Evolutionary conservation across 2,888 invertebrate genomes (phyloP).

Genomic region (Pristionchus exspectatus): DNA sequence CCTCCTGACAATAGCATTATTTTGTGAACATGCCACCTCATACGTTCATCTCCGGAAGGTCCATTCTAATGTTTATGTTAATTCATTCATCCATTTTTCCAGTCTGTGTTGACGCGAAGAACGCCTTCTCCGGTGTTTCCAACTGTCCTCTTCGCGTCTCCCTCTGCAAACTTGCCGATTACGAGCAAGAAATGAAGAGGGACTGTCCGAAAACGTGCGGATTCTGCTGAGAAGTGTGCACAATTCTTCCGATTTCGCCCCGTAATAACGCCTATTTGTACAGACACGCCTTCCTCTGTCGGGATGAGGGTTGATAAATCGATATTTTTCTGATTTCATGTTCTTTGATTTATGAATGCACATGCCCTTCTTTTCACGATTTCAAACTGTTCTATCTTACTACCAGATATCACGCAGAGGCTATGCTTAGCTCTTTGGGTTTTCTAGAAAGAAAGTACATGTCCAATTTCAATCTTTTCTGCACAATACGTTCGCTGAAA

Average conservation of each 20-base stretch:
- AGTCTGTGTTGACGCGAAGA: slow-evolving; percentile 24
- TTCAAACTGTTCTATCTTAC: too few relatives aligned
- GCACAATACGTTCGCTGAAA: not conserved
- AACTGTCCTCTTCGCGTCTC: not conserved
- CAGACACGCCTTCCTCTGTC: not conserved
- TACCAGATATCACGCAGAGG: too few relatives aligned
- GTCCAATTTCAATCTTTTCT: not conserved
- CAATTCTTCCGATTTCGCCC: not conserved
- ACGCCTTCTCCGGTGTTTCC: slow-evolving; percentile 6
- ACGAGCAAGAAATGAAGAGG: slow-evolving; percentile 4
- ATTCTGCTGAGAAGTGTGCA: not conserved
- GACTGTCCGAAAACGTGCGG: slow-evolving; percentile 35
- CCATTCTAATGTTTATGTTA: too few relatives aligned
- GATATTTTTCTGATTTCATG: too few relatives aligned
- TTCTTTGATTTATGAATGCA: too few relatives aligned
- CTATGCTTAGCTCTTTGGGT: too few relatives aligned
- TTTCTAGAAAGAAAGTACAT: too few relatives aligned
- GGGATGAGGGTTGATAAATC: too few relatives aligned
- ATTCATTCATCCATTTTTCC: not conserved
- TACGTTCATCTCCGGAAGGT: too few relatives aligned
- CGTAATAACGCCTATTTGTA: slow-evolving; percentile 40
- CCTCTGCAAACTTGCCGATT: not conserved
- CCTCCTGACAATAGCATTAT: too few relatives aligned
- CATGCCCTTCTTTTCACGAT: too few relatives aligned
- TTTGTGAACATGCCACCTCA: too few relatives aligned